Evolutionary conservation across 2,797 vertebrate species (phyloP).

Genomic region (Avahi laniger): DNA sequence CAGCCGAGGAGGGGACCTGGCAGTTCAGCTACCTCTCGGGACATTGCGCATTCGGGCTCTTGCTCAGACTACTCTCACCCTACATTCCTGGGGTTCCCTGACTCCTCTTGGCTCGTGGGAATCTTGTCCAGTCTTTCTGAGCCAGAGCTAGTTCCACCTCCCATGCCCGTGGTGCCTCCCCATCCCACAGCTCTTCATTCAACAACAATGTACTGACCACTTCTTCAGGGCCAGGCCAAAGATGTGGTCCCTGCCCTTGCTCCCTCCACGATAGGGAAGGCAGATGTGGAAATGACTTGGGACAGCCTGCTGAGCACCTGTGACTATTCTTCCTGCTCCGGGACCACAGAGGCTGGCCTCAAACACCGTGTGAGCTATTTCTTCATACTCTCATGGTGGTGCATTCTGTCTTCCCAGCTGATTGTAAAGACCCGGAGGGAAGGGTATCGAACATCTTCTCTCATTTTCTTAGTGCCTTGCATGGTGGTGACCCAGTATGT

Average conservation of each 20-base stretch:
- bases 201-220: background rate
- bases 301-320: fast-evolving
- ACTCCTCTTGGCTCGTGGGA: background rate
- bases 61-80: background rate
- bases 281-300: fast-evolving
- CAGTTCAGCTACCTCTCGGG: background rate
- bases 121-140: background rate
- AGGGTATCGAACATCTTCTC: background rate
- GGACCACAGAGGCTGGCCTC: background rate
- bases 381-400: background rate
- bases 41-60: background rate
- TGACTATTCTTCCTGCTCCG: too few species aligned
- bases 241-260: background rate
- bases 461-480: background rate
- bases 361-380: background rate
- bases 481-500: background rate
- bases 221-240: background rate
- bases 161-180: fast-evolving
- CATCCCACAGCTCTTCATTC: background rate
- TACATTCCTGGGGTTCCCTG: background rate
- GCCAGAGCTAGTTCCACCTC: background rate
- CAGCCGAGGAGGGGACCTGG: background rate
- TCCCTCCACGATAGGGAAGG: background rate
- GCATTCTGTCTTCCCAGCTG: background rate
- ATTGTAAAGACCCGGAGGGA: background rate